Percentiles rank a stretch among this genome's conserved stretches.
Evolutionary conservation across 2,888 invertebrate genomes (phyloP).

Genomic region (Papilio protenor): DNA sequence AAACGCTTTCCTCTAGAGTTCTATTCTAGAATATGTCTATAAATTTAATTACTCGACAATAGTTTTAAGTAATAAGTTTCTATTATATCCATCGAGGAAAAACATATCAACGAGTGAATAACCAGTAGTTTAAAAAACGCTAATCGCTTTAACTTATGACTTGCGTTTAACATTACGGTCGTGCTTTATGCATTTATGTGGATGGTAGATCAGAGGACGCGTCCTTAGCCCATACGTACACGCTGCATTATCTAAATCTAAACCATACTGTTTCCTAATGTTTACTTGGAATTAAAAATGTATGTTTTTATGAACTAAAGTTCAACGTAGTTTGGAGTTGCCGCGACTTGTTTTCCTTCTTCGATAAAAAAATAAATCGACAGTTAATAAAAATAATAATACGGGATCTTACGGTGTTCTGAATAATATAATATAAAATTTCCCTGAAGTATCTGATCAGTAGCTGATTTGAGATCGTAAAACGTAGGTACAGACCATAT

Average conservation of each 20-base stretch:
- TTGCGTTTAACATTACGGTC: constrained; percentile 31
- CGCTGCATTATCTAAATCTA: constrained; percentile 33
- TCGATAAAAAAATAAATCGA: too few relatives aligned
- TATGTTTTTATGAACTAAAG: constrained; percentile 10
- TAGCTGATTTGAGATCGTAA: too few relatives aligned
- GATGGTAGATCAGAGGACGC: constrained; percentile 37
- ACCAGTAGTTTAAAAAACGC: constrained; percentile 6
- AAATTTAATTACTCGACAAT: too few relatives aligned
- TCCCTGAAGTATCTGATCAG: too few relatives aligned
- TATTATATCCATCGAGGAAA: neutral
- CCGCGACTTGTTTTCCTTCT: too few relatives aligned
- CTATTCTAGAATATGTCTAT: too few relatives aligned
- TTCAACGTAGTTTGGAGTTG: neutral
- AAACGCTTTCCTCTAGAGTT: too few relatives aligned
- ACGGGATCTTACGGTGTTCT: too few relatives aligned
- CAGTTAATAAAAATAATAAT: too few relatives aligned
- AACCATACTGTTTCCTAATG: constrained; percentile 37
- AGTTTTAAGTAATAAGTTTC: too few relatives aligned
- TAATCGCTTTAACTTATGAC: constrained; percentile 28
- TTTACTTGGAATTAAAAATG: constrained; percentile 17
- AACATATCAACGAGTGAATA: neutral
- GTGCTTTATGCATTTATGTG: constrained; percentile 39
- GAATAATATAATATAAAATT: too few relatives aligned
- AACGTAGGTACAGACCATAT: neutral
- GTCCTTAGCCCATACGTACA: constrained; percentile 37